Conservation (phyloP, 2,797 vertebrate species). For the Pangasius macronema region DNA sequence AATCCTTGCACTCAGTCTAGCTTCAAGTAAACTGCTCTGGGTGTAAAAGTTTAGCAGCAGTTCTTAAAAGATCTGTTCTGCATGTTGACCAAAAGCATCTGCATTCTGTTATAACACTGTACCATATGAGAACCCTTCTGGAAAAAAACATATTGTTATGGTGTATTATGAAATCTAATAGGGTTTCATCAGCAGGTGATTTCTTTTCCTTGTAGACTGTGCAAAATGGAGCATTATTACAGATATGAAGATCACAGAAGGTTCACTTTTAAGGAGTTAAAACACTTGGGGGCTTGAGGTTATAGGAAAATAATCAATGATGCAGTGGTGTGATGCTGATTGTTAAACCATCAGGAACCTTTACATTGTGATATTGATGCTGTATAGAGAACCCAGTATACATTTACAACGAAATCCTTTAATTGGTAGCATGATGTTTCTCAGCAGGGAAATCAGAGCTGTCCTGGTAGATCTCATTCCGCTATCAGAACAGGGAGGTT, state of each 20-base stretch:
- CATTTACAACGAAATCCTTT: not conserved
- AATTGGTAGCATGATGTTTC: not conserved
- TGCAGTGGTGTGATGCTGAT: not conserved
- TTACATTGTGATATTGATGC: not conserved
- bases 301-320: not conserved
- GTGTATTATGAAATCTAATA: not conserved
- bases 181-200: not conserved
- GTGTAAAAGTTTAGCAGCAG: not conserved
- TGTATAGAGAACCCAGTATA: not conserved
- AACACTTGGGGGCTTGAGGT: not conserved
- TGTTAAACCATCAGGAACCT: not conserved
- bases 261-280: not conserved
- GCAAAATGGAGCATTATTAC: not conserved
- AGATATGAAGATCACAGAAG: too few relatives aligned
- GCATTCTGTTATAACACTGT: not conserved
- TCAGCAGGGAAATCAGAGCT: not conserved
- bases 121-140: not conserved
- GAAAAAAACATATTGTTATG: not conserved
- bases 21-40: not conserved
- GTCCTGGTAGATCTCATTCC: not conserved
- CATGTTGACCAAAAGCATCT: not conserved
- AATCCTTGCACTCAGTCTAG: conserved; percentile 36
- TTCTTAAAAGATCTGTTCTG: not conserved
- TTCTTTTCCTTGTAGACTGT: not conserved
- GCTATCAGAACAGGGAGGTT: not conserved